These are phyloP conservation scores for Anthopleura sola DNA, from an alignment of 64 coral and sea anemone species.

Conservation along the genomic window DNA sequence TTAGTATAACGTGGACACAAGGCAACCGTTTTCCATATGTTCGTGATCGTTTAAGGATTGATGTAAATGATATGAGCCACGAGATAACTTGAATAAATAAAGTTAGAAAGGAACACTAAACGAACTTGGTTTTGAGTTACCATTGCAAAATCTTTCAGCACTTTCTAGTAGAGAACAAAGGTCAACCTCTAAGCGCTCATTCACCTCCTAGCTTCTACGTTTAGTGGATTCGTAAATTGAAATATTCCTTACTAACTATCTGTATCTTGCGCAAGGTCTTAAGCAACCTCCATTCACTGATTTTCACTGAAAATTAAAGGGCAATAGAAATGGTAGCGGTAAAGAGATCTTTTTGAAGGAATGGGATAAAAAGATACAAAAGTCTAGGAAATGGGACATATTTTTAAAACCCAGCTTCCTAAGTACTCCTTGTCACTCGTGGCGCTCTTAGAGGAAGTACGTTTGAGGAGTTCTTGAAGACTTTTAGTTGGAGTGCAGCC, in stretches of 20 bases:
- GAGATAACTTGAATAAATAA: constrained; percentile 10
- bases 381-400: neutral
- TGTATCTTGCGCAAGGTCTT: neutral
- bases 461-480: neutral
- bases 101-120: neutral
- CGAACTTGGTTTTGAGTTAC: constrained; percentile 1
- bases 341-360: neutral
- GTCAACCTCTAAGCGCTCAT: neutral
- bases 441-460: neutral
- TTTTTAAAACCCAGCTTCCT: neutral
- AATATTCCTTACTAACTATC: too few species aligned
- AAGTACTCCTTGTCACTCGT: neutral
- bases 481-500: neutral
- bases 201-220: neutral
- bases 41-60: neutral
- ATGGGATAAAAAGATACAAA: neutral
- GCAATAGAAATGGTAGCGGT: neutral
- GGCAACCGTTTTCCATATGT: neutral
- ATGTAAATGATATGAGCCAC: neutral
- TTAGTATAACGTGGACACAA: neutral
- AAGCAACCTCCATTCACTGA: neutral
- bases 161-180: neutral
- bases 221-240: neutral
- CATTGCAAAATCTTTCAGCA: constrained; percentile 9
- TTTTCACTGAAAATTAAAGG: neutral